Evolutionary conservation across 2,113 vertebrate genomes (phyloP).

Genomic region (Xenotilapia leptura): DNA sequence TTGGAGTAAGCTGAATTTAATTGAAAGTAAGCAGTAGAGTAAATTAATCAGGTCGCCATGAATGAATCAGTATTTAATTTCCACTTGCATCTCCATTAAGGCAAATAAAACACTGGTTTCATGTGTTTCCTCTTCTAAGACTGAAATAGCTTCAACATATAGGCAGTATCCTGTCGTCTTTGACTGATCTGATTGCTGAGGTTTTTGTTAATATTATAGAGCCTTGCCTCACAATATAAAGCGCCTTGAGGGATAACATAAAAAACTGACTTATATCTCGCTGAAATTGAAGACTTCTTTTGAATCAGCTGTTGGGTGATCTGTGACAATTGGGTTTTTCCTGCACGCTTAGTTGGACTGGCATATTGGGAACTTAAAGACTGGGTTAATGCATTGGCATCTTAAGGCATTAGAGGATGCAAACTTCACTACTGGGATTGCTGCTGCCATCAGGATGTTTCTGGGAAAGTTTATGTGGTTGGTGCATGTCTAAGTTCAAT

Average conservation of each 20-base stretch:
- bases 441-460: not conserved
- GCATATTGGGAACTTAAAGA: not conserved
- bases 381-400: not conserved
- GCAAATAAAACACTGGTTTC: not conserved
- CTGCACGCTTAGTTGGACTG: accelerated
- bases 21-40: not conserved
- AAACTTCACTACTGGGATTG: not conserved
- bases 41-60: not conserved
- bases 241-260: not conserved
- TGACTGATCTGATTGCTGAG: not conserved
- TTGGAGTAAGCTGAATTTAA: not conserved
- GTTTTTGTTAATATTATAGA: accelerated
- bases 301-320: accelerated
- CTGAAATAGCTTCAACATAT: accelerated
- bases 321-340: not conserved
- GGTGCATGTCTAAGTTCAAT: not conserved
- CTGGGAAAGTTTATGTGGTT: not conserved
- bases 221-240: not conserved
- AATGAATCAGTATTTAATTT: accelerated
- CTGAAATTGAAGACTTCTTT: not conserved
- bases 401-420: not conserved
- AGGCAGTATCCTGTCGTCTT: not conserved
- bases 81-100: not conserved
- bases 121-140: accelerated
- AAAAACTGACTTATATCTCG: accelerated